Conservation (phyloP, 2,113 vertebrate genomes). For the Rhinopomastus cyanomelas region DNA sequence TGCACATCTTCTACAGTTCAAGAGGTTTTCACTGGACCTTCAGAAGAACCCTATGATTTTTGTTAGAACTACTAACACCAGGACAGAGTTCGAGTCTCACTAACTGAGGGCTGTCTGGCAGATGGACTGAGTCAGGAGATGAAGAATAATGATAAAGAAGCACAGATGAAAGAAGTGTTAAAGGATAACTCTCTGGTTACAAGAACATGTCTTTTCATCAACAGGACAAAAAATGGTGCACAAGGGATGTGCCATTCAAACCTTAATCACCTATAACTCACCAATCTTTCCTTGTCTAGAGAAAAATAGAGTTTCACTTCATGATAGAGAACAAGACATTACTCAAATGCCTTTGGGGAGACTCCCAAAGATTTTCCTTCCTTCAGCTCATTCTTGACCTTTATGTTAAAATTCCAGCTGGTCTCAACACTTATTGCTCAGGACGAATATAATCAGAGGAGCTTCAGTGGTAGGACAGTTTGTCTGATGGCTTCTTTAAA, state of each 20-base stretch:
- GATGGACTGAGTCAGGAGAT: not conserved
- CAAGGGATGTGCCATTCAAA: not conserved
- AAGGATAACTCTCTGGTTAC: not conserved
- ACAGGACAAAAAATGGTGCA: not conserved
- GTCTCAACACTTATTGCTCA: not conserved
- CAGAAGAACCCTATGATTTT: not conserved
- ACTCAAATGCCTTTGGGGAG: not conserved
- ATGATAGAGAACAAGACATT: not conserved
- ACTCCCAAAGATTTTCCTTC: not conserved
- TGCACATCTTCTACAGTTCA: not conserved
- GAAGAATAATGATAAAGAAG: not conserved
- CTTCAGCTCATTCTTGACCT: not conserved
- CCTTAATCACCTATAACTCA: not conserved
- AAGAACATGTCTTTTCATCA: not conserved
- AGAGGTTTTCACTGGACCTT: not conserved
- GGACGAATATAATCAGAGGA: not conserved
- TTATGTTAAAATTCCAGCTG: not conserved
- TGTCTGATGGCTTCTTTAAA: not conserved
- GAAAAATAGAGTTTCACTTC: not conserved
- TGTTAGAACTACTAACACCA: not conserved
- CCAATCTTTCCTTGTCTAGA: not conserved
- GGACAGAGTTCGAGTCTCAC: not conserved
- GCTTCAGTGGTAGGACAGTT: not conserved
- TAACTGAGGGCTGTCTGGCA: not conserved
- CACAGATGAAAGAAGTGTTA: not conserved